Evolutionary conservation across 2,797 vertebrate species (phyloP).

Genomic region (Sciaenops ocellatus): DNA sequence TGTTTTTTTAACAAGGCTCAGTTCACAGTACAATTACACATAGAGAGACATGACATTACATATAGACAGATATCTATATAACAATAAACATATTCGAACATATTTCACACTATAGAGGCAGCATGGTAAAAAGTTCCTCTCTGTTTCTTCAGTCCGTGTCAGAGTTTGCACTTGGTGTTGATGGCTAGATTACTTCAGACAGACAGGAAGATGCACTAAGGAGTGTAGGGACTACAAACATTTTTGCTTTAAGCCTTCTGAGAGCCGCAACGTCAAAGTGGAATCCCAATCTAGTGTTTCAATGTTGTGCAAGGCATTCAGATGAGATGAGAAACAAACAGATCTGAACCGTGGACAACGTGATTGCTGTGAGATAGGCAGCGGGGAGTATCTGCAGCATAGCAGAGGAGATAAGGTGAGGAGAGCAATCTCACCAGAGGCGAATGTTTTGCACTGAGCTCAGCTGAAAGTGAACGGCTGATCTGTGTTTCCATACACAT

Average conservation of each 20-base stretch:
- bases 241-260: slow-evolving; percentile 8
- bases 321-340: slow-evolving; percentile 52
- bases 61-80: not conserved
- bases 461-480: slow-evolving; percentile 73
- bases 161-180: not conserved
- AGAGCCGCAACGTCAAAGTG: slow-evolving; percentile 21
- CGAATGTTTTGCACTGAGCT: slow-evolving; percentile 58
- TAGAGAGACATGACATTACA: not conserved
- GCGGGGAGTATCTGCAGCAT: slow-evolving; percentile 43
- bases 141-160: not conserved
- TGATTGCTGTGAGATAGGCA: slow-evolving; percentile 56
- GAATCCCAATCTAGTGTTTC: slow-evolving; percentile 32
- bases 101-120: not conserved
- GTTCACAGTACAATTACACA: too few species aligned
- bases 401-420: slow-evolving; percentile 59
- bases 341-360: slow-evolving; percentile 53
- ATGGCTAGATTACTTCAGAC: slow-evolving; percentile 7
- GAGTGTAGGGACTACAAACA: not conserved
- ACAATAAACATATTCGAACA: not conserved
- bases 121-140: not conserved
- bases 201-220: not conserved
- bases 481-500: slow-evolving; percentile 62
- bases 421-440: slow-evolving; percentile 57
- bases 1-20: too few species aligned
- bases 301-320: slow-evolving; percentile 39